These are phyloP conservation scores for Callocephalon fimbriatum DNA, from an alignment of 2,113 vertebrate genomes.

Conservation along the genomic window DNA sequence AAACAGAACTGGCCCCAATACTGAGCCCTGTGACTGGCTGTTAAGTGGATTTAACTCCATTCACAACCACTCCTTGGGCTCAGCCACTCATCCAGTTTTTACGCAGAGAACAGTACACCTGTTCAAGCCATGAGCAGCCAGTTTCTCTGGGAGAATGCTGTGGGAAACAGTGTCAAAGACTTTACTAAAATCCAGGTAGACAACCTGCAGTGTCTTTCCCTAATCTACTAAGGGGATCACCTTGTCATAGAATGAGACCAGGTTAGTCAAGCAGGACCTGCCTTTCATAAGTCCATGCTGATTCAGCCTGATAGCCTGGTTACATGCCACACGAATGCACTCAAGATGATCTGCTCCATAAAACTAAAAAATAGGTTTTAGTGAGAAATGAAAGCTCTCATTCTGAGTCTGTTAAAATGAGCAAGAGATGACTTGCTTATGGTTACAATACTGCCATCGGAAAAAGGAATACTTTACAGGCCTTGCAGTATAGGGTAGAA, in stretches of 20 bases:
- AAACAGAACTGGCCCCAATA: neutral
- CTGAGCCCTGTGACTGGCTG: fast-evolving
- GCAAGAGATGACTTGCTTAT: neutral
- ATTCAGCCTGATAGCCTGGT: neutral
- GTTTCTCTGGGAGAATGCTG: neutral
- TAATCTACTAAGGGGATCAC: neutral
- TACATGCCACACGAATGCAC: neutral
- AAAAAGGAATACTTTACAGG: neutral
- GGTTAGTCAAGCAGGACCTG: neutral
- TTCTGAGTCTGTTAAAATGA: neutral
- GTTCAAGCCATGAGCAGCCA: neutral
- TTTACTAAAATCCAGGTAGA: neutral
- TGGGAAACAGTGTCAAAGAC: neutral
- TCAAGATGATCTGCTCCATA: neutral
- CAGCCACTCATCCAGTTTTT: neutral
- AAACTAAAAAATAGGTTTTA: neutral
- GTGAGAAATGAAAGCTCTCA: neutral
- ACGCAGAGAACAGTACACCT: neutral
- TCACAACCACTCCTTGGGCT: neutral
- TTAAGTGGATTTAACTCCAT: neutral
- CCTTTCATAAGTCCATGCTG: neutral
- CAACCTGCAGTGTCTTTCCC: neutral
- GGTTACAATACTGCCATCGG: neutral
- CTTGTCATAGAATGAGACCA: neutral
- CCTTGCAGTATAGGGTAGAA: neutral